phyloP scores from a whole-genome alignment of 2,888 invertebrate species.

The Xestia c-nigrum region DNA sequence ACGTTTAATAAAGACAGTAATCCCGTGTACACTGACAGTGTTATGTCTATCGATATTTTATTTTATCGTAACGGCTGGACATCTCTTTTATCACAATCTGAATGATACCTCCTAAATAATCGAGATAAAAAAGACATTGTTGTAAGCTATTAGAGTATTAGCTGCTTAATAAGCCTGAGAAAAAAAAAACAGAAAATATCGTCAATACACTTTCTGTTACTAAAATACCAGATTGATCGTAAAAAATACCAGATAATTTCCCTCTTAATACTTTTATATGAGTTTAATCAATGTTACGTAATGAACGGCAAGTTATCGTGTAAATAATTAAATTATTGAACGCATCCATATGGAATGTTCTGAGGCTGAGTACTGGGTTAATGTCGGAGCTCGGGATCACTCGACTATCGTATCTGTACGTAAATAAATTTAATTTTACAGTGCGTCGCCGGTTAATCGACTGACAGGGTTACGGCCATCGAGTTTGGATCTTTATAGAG shows the following conservation, averaged over 20 bases:
- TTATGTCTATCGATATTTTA: constrained; percentile 55
- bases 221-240: constrained; percentile 66
- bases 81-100: constrained; percentile 41
- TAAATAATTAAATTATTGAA: constrained; percentile 78
- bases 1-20: constrained; percentile 63
- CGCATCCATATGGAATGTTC: constrained; percentile 69
- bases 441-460: constrained; percentile 79
- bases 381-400: constrained; percentile 59
- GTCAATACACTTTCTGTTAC: constrained; percentile 30
- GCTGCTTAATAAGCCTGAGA: constrained; percentile 42
- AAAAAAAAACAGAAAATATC: constrained; percentile 32
- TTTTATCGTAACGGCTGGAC: constrained; percentile 41
- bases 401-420: constrained; percentile 76
- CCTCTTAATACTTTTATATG: constrained; percentile 64
- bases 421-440: constrained; percentile 85
- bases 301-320: constrained; percentile 65
- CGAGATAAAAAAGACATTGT: constrained; percentile 51
- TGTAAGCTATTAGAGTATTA: constrained; percentile 33
- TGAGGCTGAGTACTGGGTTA: constrained; percentile 57
- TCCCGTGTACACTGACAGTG: constrained; percentile 51
- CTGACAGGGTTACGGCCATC: constrained; percentile 71
- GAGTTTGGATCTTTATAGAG: constrained; percentile 68
- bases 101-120: constrained; percentile 22
- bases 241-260: constrained; percentile 65
- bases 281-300: constrained; percentile 67